These are phyloP conservation scores for Heterodera carotae DNA, from an alignment of 1,140 invertebrate species.

Conservation along the genomic window DNA sequence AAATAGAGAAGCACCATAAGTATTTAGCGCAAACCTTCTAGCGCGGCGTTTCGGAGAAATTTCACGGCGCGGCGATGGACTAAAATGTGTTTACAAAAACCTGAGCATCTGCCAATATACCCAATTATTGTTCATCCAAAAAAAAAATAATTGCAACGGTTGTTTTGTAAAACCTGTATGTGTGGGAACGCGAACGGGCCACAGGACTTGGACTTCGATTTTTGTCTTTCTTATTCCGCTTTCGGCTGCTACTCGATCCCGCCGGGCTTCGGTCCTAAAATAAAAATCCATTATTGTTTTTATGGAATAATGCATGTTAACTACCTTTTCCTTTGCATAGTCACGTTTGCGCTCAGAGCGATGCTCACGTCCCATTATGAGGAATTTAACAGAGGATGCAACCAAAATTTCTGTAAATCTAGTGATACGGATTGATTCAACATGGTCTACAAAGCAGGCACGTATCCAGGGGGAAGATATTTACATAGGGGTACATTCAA, in stretches of 20 bases:
- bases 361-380: constrained; percentile 25
- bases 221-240: constrained; percentile 1
- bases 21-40: constrained; percentile 5
- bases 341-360: constrained; percentile 18
- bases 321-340: too few relatives aligned
- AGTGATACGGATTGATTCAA: too few relatives aligned
- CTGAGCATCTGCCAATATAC: too few relatives aligned
- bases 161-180: constrained; percentile 28
- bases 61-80: constrained; percentile 23
- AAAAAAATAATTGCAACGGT: too few relatives aligned
- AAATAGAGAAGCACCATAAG: constrained; percentile 7
- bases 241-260: not conserved
- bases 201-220: constrained; percentile 9
- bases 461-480: too few relatives aligned
- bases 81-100: constrained; percentile 14
- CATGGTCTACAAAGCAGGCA: too few relatives aligned
- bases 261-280: constrained; percentile 23
- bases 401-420: too few relatives aligned
- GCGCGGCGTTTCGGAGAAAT: constrained; percentile 22
- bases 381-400: not conserved
- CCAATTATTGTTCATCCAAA: too few relatives aligned
- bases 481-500: too few relatives aligned
- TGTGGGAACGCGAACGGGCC: constrained; percentile 26
- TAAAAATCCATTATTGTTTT: not conserved
- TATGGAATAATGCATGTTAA: too few relatives aligned